Percentiles rank a stretch among this genome's conserved stretches.
phyloP scores from a whole-genome alignment of 2,888 invertebrate genomes.

The Caenorhabditis parvicauda region DNA sequence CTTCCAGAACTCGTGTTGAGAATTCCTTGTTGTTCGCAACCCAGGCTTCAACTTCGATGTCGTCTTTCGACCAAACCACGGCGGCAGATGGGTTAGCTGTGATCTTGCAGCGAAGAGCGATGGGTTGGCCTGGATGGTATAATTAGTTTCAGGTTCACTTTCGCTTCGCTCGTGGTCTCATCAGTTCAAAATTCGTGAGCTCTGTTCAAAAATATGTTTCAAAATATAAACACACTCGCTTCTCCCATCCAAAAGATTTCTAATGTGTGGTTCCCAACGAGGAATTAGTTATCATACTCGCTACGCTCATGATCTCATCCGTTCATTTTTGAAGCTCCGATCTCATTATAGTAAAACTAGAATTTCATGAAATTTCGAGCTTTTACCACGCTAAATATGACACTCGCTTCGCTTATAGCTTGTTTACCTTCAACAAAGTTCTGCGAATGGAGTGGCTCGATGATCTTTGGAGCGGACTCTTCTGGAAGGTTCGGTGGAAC shows the following conservation, averaged over 20 bases:
- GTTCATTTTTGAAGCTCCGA: too few relatives aligned
- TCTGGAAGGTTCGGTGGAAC: constrained; percentile 46
- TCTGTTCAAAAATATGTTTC: too few relatives aligned
- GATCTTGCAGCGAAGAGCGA: constrained; percentile 45
- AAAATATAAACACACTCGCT: too few relatives aligned
- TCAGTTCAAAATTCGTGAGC: too few relatives aligned
- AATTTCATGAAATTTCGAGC: too few relatives aligned
- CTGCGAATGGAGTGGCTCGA: constrained; percentile 44
- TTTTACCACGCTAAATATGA: too few relatives aligned
- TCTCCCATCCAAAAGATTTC: too few relatives aligned
- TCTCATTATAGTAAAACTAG: too few relatives aligned
- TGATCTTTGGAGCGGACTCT: constrained; percentile 45
- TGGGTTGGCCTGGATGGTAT: constrained; percentile 36
- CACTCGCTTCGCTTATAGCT: too few relatives aligned
- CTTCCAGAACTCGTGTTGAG: constrained; percentile 30
- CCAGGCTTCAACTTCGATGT: constrained; percentile 43
- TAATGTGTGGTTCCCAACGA: too few relatives aligned
- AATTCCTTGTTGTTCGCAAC: constrained; percentile 45
- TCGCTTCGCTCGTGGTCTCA: neutral
- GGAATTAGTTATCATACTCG: too few relatives aligned
- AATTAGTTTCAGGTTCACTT: neutral
- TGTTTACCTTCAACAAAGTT: constrained; percentile 33
- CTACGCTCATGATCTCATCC: too few relatives aligned
- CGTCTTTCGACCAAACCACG: constrained; percentile 50
- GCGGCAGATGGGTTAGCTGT: constrained; percentile 44